phyloP scores from a whole-genome alignment of 2,113 vertebrate genomes.

The Plecotus auritus region DNA sequence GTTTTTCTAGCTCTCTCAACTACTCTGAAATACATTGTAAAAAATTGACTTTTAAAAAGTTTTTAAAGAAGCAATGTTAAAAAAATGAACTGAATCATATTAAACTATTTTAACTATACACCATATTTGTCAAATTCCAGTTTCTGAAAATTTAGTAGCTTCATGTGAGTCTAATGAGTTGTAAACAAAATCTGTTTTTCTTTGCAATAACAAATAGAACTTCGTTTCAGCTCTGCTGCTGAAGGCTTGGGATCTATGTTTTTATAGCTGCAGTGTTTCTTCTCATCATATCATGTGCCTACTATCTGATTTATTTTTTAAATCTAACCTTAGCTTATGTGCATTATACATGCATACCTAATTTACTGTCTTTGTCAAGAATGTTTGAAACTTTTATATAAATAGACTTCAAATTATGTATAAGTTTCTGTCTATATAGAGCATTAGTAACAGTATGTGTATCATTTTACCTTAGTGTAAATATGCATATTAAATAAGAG shows the following conservation, averaged over 20 bases:
- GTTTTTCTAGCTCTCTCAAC: slow-evolving; percentile 16
- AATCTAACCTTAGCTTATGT: neutral
- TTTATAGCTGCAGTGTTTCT: neutral
- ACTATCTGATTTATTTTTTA: neutral
- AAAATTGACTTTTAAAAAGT: neutral
- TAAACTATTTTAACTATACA: slow-evolving; percentile 28
- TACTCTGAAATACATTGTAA: neutral
- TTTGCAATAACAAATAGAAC: neutral
- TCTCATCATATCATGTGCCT: neutral
- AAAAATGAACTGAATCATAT: neutral
- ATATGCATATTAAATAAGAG: slow-evolving; percentile 23
- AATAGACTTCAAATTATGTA: neutral
- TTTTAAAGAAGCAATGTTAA: neutral
- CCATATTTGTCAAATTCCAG: neutral
- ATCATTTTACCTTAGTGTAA: slow-evolving; percentile 10
- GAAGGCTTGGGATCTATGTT: neutral
- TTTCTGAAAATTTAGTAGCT: neutral
- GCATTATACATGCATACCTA: neutral
- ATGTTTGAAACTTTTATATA: slow-evolving; percentile 37
- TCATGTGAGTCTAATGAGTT: slow-evolving; percentile 1
- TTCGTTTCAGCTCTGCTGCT: neutral
- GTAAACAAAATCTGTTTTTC: slow-evolving; percentile 2
- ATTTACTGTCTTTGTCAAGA: slow-evolving; percentile 31
- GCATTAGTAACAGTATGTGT: neutral
- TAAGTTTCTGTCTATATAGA: slow-evolving; percentile 1